Evolutionary conservation across 2,113 vertebrate genomes (phyloP).

Genomic region (Leiothrix lutea): DNA sequence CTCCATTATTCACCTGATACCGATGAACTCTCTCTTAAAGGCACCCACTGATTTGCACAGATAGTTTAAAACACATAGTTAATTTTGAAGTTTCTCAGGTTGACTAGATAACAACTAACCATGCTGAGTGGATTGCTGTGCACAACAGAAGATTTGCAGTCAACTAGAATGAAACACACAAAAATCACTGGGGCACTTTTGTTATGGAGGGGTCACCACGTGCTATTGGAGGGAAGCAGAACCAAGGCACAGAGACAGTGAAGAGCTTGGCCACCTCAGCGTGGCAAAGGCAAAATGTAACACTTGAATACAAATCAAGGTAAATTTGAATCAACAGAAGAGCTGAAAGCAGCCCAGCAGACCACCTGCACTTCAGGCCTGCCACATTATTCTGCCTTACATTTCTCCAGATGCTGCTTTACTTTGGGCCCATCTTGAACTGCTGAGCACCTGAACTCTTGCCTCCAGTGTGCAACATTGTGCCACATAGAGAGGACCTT

Average conservation of each 20-base stretch:
- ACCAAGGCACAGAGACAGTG: not conserved
- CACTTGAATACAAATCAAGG: not conserved
- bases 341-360: not conserved
- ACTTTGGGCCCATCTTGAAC: not conserved
- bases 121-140: not conserved
- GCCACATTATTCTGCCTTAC: not conserved
- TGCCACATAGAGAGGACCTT: not conserved
- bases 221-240: not conserved
- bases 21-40: not conserved
- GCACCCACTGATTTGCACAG: not conserved
- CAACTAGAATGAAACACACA: not conserved
- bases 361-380: not conserved
- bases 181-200: not conserved
- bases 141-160: not conserved
- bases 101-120: not conserved
- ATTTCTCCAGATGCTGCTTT: not conserved
- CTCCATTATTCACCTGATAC: not conserved
- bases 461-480: not conserved
- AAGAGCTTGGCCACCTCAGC: not conserved
- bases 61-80: not conserved
- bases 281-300: not conserved
- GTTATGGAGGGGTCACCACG: not conserved
- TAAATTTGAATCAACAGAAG: not conserved
- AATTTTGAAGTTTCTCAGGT: not conserved
- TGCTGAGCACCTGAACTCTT: not conserved